Base-by-base conservation (phyloP, 2,113 vertebrate genomes). In the Cyrtonyx montezumae region DNA sequence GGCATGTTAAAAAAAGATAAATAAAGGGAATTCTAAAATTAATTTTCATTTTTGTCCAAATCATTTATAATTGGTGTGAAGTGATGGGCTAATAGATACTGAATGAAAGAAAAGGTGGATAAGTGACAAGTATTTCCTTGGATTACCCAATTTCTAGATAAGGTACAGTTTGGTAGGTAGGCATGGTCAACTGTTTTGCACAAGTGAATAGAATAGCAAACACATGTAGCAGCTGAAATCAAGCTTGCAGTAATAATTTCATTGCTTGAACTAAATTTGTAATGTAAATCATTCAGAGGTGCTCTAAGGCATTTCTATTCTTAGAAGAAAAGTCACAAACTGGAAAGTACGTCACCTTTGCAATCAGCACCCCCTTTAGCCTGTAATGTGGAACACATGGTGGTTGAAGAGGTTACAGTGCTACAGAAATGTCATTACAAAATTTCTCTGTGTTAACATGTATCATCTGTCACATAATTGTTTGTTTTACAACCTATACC, bases 401-500 rank as follows among this genome's bases (percentile, higher is more conserved):
- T 87, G 88, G 91, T 90, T 97, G 97, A 97, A 96, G 97, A 97
- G 96, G 96, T 97, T 97, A 94, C 91, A 96, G 91, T 91, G 95
- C 92, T 98, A 95, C 88, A 97, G 96, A 97, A 96, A 96, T 96
- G 97, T 97, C 97, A 97, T 97, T 97, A 97, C 93, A 96, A 88
- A 96, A 96, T 97, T 97, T 96, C 93, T 96, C 94, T 93, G 69
- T 97, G 96, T 97, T 98, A 98, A 95, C 95, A 97, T 96, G 95
- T 96, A 97, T 98, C 97, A 97, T 97, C 97, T 98, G 97, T 98
- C 97, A 98, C 91, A 78, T 97, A 96, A 97, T 95, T 98, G 96
- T 98, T 98, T 98, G 96, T 97, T 98, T 98, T 97, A 97, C 88
- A 97, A 96, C 94, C 97, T 87, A 94, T 95, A 95, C 96, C 95